Percentiles rank a stretch among this genome's conserved stretches.
Conservation (phyloP, 2,888 invertebrate genomes). For the Trissolcus japonicus region DNA sequence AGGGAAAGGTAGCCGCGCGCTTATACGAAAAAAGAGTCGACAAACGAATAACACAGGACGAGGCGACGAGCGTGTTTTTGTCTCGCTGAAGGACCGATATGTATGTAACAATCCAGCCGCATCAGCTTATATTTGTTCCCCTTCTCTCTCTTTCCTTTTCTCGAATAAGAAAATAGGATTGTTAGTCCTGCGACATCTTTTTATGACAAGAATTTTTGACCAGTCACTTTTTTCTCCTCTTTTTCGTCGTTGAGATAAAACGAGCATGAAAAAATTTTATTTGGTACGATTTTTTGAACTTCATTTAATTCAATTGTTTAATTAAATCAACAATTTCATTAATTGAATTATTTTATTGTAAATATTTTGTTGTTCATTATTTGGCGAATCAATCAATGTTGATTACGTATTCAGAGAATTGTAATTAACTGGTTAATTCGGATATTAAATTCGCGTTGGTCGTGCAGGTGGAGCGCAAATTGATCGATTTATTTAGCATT, state of each 20-base stretch:
- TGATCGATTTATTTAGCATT: slow-evolving; percentile 21
- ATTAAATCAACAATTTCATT: too few relatives aligned
- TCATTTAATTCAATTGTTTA: too few relatives aligned
- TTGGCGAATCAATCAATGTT: too few relatives aligned
- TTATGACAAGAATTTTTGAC: not conserved
- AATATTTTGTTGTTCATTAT: too few relatives aligned
- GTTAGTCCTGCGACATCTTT: slow-evolving; percentile 1
- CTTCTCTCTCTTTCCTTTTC: slow-evolving; percentile 5
- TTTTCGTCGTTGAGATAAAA: not conserved
- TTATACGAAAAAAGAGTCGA: slow-evolving; percentile 37
- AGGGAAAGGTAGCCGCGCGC: slow-evolving; percentile 39
- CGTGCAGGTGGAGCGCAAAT: slow-evolving; percentile 16
- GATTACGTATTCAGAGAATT: not conserved
- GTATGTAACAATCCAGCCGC: slow-evolving; percentile 20
- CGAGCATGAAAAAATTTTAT: too few relatives aligned
- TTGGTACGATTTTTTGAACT: too few relatives aligned
- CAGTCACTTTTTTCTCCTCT: too few relatives aligned
- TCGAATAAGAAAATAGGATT: slow-evolving; percentile 1
- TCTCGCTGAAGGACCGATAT: slow-evolving; percentile 25
- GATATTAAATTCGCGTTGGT: slow-evolving; percentile 26
- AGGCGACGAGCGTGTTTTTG: slow-evolving; percentile 45
- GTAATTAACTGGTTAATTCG: slow-evolving; percentile 30
- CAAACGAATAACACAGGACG: slow-evolving; percentile 32
- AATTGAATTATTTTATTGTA: too few relatives aligned
- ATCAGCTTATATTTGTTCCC: slow-evolving; percentile 3